phyloP scores from a whole-genome alignment of 2,113 vertebrate genomes.

The Pygoscelis adeliae region DNA sequence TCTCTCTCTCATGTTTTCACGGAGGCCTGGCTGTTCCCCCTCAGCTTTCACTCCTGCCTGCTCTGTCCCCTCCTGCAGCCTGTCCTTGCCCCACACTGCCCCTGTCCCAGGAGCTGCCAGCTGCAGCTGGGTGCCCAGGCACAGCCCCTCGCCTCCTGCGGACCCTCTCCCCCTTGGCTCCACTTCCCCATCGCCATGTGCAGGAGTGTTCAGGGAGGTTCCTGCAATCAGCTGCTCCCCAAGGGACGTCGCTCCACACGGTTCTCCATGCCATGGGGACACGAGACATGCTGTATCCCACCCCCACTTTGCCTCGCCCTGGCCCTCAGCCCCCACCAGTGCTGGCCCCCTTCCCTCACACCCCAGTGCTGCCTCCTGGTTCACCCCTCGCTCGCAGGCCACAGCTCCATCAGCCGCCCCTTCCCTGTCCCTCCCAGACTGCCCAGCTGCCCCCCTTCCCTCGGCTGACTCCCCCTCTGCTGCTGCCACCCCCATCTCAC shows the following conservation, averaged over 20 bases:
- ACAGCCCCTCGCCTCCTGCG: background rate
- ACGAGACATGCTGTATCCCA: rapidly evolving
- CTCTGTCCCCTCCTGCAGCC: background rate
- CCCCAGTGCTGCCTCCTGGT: background rate
- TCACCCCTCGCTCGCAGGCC: rapidly evolving
- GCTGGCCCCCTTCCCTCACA: rapidly evolving
- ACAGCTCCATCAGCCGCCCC: rapidly evolving
- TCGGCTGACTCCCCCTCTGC: background rate
- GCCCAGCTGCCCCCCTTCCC: background rate
- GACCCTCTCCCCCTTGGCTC: rapidly evolving
- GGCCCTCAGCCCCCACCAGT: rapidly evolving
- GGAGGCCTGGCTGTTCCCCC: background rate
- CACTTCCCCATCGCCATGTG: rapidly evolving
- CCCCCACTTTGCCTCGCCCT: background rate
- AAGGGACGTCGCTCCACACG: rapidly evolving
- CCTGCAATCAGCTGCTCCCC: background rate
- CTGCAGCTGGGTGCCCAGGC: background rate
- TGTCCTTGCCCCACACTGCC: background rate
- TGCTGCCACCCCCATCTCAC: rapidly evolving
- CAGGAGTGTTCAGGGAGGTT: background rate
- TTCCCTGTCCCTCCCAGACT: background rate
- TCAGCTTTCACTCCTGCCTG: rapidly evolving
- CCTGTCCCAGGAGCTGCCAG: background rate
- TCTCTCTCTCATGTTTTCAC: rapidly evolving
- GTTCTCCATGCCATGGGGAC: rapidly evolving